Evolutionary conservation across 2,113 vertebrate genomes (phyloP).

Genomic region (Paradisaea rubra): DNA sequence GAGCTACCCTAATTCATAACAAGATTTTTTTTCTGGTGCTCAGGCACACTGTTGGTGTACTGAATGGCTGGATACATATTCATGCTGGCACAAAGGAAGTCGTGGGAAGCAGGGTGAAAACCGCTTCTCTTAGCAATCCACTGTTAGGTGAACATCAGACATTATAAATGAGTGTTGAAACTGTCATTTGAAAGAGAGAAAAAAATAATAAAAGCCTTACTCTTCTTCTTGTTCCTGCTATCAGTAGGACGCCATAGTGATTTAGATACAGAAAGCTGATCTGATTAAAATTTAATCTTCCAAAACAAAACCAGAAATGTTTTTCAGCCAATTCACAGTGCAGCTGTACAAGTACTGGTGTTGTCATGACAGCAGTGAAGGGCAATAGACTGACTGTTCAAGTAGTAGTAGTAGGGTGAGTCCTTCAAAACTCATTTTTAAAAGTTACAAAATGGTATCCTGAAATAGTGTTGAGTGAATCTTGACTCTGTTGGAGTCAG

Average conservation of each 20-base stretch:
- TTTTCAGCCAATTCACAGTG: background rate
- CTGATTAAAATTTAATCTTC: background rate
- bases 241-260: background rate
- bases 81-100: background rate
- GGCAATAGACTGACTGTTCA: background rate
- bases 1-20: background rate
- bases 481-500: background rate
- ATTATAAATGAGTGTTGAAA: background rate
- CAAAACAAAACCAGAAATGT: background rate
- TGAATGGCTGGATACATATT: background rate
- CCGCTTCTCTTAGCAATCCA: rapidly evolving
- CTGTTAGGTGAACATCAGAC: background rate
- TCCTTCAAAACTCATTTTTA: background rate
- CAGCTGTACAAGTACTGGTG: background rate
- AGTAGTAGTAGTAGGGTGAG: background rate
- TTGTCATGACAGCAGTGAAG: background rate
- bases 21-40: background rate
- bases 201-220: background rate
- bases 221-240: background rate
- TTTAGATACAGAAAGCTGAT: background rate
- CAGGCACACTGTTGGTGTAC: background rate
- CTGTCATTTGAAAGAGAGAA: background rate
- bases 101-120: background rate
- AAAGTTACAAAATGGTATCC: background rate
- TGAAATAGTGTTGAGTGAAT: background rate